A percentile compares a stretch with the other conserved stretches of the same genome.
Conservation (phyloP, 1,140 invertebrate species). For the Drosophila kikkawai region DNA sequence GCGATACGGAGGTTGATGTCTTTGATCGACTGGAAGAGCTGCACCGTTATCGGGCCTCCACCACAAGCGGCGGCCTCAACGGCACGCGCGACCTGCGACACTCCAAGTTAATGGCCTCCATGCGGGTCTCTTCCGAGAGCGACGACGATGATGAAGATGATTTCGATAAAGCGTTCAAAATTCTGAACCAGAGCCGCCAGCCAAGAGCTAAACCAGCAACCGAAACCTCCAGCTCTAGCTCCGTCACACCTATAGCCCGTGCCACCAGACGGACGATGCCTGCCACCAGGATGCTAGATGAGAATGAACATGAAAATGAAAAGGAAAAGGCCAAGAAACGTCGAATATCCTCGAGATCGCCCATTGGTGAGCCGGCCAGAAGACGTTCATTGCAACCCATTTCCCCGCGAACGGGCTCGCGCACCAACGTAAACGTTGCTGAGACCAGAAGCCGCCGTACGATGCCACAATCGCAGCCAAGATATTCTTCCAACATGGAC, state of each 20-base stretch:
- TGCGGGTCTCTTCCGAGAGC: not conserved
- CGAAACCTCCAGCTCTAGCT: not conserved
- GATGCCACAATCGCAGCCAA: rapidly evolving
- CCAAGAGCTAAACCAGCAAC: not conserved
- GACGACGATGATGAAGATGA: not conserved
- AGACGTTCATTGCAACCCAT: not conserved
- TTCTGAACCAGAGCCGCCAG: not conserved
- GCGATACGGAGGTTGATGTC: not conserved
- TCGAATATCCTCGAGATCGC: not conserved
- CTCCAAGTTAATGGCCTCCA: not conserved
- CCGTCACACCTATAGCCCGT: not conserved
- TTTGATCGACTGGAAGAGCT: not conserved
- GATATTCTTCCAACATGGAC: not conserved
- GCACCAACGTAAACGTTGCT: not conserved
- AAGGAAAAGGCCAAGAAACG: not conserved
- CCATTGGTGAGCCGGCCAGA: not conserved
- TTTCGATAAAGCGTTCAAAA: too few relatives aligned
- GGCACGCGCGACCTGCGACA: not conserved
- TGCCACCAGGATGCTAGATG: not conserved
- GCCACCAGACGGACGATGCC: not conserved
- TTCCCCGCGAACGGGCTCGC: too few relatives aligned
- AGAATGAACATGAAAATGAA: not conserved
- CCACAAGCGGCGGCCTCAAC: too few relatives aligned
- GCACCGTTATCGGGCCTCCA: not conserved
- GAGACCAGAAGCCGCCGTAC: not conserved